phyloP scores from a whole-genome alignment of 1,140 invertebrate genomes.

The Zeugodacus cucurbitae region DNA sequence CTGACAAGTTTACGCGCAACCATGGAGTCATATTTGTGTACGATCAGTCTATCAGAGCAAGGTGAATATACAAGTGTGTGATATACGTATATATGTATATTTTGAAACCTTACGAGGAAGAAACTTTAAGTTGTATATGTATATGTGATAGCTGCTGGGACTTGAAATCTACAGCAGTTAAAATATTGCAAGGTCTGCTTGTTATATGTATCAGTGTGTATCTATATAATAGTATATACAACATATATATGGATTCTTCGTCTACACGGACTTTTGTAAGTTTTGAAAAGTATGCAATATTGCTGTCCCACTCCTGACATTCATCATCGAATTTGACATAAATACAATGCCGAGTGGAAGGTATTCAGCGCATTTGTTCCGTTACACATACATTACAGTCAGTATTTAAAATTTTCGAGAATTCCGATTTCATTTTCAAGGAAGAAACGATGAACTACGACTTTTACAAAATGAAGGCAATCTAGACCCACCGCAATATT shows the following conservation, averaged over 20 bases:
- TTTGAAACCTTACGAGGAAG: not conserved
- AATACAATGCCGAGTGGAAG: not conserved
- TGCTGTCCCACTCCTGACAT: not conserved
- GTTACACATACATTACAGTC: too few species aligned
- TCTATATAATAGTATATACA: not conserved
- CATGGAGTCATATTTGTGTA: too few species aligned
- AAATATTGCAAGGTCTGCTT: not conserved
- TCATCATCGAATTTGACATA: not conserved
- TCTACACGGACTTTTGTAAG: not conserved
- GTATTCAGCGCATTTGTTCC: constrained; percentile 7
- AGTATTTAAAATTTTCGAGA: too few species aligned
- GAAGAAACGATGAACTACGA: too few species aligned
- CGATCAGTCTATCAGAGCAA: not conserved
- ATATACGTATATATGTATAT: too few species aligned
- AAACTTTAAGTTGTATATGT: not conserved
- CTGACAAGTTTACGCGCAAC: constrained; percentile 4
- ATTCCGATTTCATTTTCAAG: too few species aligned
- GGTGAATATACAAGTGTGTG: too few species aligned
- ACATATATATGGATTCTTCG: not conserved
- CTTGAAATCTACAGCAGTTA: not conserved
- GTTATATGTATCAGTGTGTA: too few species aligned
- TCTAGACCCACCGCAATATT: too few species aligned
- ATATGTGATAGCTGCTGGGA: not conserved
- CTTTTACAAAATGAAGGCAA: too few species aligned
- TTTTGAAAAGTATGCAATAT: constrained; percentile 7